phyloP scores from a whole-genome alignment of 1,140 invertebrate species.

The Nebria ingens region DNA sequence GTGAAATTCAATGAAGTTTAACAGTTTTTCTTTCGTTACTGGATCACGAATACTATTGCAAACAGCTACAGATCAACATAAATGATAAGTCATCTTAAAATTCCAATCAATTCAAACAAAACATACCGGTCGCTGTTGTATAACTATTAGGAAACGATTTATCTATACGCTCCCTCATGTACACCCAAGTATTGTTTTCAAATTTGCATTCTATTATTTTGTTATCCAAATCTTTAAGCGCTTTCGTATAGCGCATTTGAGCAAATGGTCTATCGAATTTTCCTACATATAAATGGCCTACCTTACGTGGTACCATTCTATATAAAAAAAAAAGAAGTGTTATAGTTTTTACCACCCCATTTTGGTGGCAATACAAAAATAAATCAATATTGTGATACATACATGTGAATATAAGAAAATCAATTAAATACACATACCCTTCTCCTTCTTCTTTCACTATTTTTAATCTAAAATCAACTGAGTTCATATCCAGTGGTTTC shows the following conservation, averaged over 20 bases:
- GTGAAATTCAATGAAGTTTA: constrained; percentile 59
- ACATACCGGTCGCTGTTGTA: constrained; percentile 65
- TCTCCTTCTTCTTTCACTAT: constrained; percentile 58
- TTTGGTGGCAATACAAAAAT: background rate
- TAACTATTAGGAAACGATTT: constrained; percentile 93
- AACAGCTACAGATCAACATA: constrained; percentile 45
- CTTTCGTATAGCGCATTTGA: constrained; percentile 66
- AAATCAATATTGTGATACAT: background rate
- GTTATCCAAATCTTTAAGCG: constrained; percentile 68
- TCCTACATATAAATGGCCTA: constrained; percentile 75
- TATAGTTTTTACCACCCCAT: constrained; percentile 1
- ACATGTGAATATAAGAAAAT: background rate
- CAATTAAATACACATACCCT: constrained; percentile 47
- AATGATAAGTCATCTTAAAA: constrained; percentile 7
- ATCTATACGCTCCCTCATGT: constrained; percentile 93
- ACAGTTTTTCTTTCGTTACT: constrained; percentile 67
- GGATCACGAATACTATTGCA: constrained; percentile 61
- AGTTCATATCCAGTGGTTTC: constrained; percentile 91
- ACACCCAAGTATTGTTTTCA: constrained; percentile 72
- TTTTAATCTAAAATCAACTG: constrained; percentile 89
- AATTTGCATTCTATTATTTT: constrained; percentile 96
- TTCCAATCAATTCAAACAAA: constrained; percentile 1
- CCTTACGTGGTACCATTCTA: constrained; percentile 61
- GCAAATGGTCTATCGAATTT: constrained; percentile 51
- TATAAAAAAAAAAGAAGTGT: constrained; percentile 16